Conservation (phyloP, 2,113 vertebrate genomes). For the Triplophysa siluroides region DNA sequence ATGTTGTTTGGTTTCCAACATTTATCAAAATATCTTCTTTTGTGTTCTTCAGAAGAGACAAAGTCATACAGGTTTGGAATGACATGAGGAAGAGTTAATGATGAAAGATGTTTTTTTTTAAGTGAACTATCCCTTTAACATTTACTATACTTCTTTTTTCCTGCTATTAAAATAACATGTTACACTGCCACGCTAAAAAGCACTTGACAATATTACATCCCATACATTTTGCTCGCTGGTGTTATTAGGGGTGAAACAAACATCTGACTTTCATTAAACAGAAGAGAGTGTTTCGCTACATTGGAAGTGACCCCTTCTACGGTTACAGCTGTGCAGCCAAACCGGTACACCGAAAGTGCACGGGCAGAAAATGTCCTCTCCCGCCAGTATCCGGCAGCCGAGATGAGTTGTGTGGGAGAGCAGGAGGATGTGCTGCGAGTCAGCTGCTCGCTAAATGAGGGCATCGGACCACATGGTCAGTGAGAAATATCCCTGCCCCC, state of each 20-base stretch:
- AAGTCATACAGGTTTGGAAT: too few species aligned
- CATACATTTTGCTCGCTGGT: neutral
- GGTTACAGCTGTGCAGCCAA: conserved; percentile 5
- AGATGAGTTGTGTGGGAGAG: conserved; percentile 41
- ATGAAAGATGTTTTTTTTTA: too few species aligned
- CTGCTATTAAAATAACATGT: neutral
- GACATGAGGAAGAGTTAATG: too few species aligned
- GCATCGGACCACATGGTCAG: conserved; percentile 64
- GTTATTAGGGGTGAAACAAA: neutral
- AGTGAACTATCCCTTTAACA: too few species aligned
- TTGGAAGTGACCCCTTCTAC: conserved; percentile 4
- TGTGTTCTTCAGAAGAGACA: too few species aligned
- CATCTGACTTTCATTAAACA: conserved; percentile 24
- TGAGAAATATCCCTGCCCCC: conserved; percentile 55
- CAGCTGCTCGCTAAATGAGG: conserved; percentile 67
- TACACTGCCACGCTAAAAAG: neutral
- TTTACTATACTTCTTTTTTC: neutral
- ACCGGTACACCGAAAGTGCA: conserved; percentile 31
- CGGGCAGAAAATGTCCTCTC: conserved; percentile 46
- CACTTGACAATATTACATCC: neutral
- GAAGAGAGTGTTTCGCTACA: conserved; percentile 32
- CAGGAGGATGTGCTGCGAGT: conserved; percentile 59
- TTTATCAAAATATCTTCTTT: too few species aligned
- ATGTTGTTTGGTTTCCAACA: too few species aligned
- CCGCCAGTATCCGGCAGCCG: conserved; percentile 29